phyloP scores from a whole-genome alignment of 2,888 invertebrate species.

The Ceraclea dissimilis region DNA sequence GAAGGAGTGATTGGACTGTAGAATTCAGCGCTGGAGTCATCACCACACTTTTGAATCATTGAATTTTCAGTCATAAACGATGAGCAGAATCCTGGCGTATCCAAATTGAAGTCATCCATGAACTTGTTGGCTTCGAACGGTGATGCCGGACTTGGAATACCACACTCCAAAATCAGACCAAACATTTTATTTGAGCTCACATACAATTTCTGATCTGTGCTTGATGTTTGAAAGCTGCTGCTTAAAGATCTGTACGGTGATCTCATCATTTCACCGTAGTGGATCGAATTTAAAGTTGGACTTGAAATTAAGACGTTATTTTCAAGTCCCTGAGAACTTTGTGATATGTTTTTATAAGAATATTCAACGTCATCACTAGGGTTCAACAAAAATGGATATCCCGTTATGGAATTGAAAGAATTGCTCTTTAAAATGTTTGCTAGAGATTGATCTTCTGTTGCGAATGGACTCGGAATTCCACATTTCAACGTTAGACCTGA shows the following conservation, averaged over 20 bases:
- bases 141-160: slow-evolving; percentile 48
- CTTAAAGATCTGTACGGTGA: slow-evolving; percentile 36
- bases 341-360: slow-evolving; percentile 11
- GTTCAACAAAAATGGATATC: slow-evolving; percentile 25
- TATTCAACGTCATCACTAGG: slow-evolving; percentile 10
- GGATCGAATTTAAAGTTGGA: slow-evolving; percentile 15
- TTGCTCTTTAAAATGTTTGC: slow-evolving; percentile 36
- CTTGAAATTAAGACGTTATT: slow-evolving; percentile 8
- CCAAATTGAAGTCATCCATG: slow-evolving; percentile 38
- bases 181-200: slow-evolving; percentile 33
- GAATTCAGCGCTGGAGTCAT: slow-evolving; percentile 41
- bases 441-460: slow-evolving; percentile 36
- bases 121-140: slow-evolving; percentile 38
- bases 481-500: slow-evolving; percentile 39
- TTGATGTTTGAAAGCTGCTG: slow-evolving; percentile 34
- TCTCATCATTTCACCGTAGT: slow-evolving; percentile 21
- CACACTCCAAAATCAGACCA: slow-evolving; percentile 43
- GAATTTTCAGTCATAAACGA: slow-evolving; percentile 41
- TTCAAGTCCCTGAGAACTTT: too few species aligned
- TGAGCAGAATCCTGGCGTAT: slow-evolving; percentile 33
- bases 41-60: slow-evolving; percentile 35
- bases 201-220: slow-evolving; percentile 30
- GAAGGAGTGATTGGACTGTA: slow-evolving; percentile 41
- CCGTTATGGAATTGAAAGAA: slow-evolving; percentile 31
- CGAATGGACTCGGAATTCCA: slow-evolving; percentile 41